Percentiles rank a stretch among this genome's conserved stretches.
These are phyloP conservation scores for Macrocentrus cingulum DNA, from an alignment of 1,140 invertebrate genomes.

Conservation along the genomic window DNA sequence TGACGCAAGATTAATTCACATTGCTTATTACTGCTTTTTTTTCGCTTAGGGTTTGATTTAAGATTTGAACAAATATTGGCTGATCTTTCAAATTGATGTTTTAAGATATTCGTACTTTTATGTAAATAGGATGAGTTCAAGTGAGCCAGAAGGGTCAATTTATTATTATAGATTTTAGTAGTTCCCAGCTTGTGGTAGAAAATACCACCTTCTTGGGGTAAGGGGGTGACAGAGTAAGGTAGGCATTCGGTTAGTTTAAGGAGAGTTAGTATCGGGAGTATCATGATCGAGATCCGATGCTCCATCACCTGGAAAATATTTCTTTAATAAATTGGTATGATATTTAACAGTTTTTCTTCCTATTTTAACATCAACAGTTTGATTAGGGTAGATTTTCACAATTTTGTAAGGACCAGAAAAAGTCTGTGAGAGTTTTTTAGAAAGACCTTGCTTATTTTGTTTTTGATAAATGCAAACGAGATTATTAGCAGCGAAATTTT, in stretches of 20 bases:
- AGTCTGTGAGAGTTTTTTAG: conserved; percentile 19
- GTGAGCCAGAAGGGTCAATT: conserved; percentile 27
- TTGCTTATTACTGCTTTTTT: conserved; percentile 3
- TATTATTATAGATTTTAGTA: conserved; percentile 22
- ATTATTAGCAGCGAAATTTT: background rate
- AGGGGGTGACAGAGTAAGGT: conserved; percentile 6
- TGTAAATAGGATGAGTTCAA: conserved; percentile 28
- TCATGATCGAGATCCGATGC: conserved; percentile 10
- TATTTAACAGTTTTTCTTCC: conserved; percentile 25
- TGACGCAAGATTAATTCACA: conserved; percentile 22
- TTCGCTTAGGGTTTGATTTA: conserved; percentile 1
- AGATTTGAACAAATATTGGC: no score
- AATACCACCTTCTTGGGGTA: conserved; percentile 20
- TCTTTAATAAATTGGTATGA: conserved; percentile 32
- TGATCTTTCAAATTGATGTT: background rate
- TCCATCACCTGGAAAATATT: conserved; percentile 24
- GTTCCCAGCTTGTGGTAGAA: conserved; percentile 30
- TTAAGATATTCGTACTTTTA: background rate
- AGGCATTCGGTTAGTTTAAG: background rate
- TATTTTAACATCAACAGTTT: conserved; percentile 28
- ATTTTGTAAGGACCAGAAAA: conserved; percentile 41
- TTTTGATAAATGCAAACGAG: conserved; percentile 2
- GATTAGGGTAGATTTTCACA: conserved; percentile 41
- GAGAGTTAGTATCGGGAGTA: conserved; percentile 20
- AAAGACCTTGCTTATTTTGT: background rate